Evolutionary conservation across 2,888 invertebrate genomes (phyloP), one percentile per base, ranked within the genome.

Genomic region (Glomeris marginata): DNA sequence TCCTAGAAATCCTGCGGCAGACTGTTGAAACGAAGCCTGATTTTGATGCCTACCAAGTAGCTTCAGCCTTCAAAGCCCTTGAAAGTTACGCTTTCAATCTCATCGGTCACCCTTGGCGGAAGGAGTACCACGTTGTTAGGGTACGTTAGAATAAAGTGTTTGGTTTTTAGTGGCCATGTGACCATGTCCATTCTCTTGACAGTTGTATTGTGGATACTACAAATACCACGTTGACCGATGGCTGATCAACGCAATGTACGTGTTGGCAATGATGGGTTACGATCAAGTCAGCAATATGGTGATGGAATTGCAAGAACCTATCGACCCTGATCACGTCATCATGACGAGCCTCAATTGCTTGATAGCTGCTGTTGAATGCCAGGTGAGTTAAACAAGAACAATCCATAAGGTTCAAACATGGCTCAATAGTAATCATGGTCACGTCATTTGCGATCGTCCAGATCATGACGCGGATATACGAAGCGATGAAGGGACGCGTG

Each of bases 191-290:
- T 41, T 43, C 56, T 47, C 54, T 54, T 66, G 62, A 41, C 66
- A 87, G 87, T 73, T 84, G 58, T 88, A 85, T 68, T 81, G 81
- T 55, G 90, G 90, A 8, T 88, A 81, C 67, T 90, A 79, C 69
- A 84, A 85, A 62, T 87, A 90, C 64, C 82, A 87, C 63, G 79
- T 90, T 40, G 82, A 84, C 60, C 77, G 81, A 2, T 81, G 85
- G 65, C 71, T 90, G 61, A 72, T 79, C 21, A 82, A 82, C 47
- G 82, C 83, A 1, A 84, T 85, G 63, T 70, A 75, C 44, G 72
- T 90, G 62, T 77, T 90, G 52, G 76, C 79, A 59, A 77, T 80
- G 51, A 83, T 90, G 84, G 90, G 88, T 0, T 90, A 90, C 64
- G 77, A 76, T 52, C 70, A 55, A 40, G 44, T 51, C 8, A 48